Evolutionary conservation across 2,888 invertebrate genomes (phyloP).

Genomic region (Aplocera efformata): DNA sequence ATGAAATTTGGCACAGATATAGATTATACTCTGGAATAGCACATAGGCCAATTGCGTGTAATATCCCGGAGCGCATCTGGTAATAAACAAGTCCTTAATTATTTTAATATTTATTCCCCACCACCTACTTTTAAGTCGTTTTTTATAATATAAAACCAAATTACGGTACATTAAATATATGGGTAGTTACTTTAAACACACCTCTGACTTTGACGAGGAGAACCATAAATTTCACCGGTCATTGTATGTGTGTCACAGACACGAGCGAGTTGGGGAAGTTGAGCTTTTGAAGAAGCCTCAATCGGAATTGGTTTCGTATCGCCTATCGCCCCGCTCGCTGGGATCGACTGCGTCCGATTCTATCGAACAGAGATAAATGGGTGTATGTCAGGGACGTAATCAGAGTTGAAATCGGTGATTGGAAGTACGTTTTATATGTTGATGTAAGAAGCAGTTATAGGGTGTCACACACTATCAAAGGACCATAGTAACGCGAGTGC

Average conservation of each 20-base stretch:
- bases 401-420: conserved; percentile 11
- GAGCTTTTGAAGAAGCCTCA: conserved; percentile 41
- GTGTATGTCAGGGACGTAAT: conserved; percentile 38
- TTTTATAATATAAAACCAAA: neutral
- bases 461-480: too few species aligned
- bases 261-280: conserved; percentile 39
- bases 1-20: too few species aligned
- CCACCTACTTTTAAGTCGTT: neutral
- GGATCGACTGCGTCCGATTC: conserved; percentile 59
- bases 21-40: too few species aligned
- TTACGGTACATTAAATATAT: conserved; percentile 12
- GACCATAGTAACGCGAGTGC: too few species aligned
- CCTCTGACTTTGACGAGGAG: conserved; percentile 30
- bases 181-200: conserved; percentile 21
- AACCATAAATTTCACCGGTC: conserved; percentile 47
- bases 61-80: too few species aligned
- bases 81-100: too few species aligned
- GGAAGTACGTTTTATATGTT: conserved; percentile 11
- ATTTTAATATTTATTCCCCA: too few species aligned
- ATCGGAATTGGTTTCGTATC: conserved; percentile 44
- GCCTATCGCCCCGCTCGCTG: conserved; percentile 39
- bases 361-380: conserved; percentile 75
- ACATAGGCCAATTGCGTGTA: too few species aligned
- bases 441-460: neutral
- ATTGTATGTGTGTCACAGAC: conserved; percentile 54